These are phyloP conservation scores for Coccyzus lansbergi DNA, from an alignment of 2,797 vertebrate genomes.

Conservation along the genomic window DNA sequence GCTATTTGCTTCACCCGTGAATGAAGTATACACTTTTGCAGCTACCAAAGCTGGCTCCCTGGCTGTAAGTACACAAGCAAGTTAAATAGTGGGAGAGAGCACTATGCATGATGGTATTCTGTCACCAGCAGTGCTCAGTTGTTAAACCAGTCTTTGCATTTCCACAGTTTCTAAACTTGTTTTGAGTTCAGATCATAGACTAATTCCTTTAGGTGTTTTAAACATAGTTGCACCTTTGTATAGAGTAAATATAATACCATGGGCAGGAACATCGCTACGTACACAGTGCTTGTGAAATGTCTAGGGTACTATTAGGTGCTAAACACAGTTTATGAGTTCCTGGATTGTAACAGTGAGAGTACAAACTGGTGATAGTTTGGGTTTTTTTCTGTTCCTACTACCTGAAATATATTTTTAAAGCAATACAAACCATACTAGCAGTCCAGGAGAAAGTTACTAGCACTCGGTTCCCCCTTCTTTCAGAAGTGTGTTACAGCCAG, in stretches of 20 bases:
- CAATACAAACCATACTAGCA: background rate
- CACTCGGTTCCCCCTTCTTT: background rate
- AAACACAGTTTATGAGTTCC: background rate
- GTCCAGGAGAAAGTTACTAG: background rate
- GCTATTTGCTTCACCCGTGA: background rate
- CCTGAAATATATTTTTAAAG: background rate
- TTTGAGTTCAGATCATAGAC: background rate
- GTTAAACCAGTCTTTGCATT: background rate
- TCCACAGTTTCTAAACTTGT: background rate
- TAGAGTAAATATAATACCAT: background rate
- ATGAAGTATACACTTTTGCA: background rate
- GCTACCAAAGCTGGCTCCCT: background rate
- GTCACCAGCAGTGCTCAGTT: background rate
- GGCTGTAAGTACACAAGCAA: background rate
- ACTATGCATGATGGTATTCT: background rate
- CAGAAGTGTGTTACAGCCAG: background rate
- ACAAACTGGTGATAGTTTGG: background rate
- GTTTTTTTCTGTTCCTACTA: background rate
- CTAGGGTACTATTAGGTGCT: fast-evolving
- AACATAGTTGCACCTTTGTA: background rate
- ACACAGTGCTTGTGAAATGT: background rate
- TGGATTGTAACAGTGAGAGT: background rate
- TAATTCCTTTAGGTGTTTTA: background rate
- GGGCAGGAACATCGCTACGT: background rate
- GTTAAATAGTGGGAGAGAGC: background rate